A percentile compares a stretch with the other conserved stretches of the same genome.
Evolutionary conservation across 2,113 vertebrate genomes (phyloP).

Genomic region (Sclerurus mexicanus): DNA sequence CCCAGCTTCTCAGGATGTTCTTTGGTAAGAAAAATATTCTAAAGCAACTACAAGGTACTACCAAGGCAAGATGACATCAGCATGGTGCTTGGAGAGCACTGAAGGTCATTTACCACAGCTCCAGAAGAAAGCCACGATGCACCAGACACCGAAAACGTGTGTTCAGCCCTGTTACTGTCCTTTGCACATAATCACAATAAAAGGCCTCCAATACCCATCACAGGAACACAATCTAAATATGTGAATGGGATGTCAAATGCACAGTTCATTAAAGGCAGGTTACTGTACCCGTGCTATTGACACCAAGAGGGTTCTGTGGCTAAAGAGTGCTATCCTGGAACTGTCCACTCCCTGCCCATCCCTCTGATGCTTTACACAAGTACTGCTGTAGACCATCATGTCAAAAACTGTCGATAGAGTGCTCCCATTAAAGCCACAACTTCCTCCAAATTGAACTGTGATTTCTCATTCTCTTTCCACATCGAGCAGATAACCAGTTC

Average conservation of each 20-base stretch:
- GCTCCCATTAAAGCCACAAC: background rate
- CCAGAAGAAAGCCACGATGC: background rate
- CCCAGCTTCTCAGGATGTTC: background rate
- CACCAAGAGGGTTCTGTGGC: background rate
- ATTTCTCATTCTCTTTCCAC: background rate
- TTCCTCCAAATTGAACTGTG: background rate
- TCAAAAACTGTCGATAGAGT: background rate
- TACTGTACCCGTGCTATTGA: background rate
- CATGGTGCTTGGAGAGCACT: background rate
- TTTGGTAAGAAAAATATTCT: background rate
- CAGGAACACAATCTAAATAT: background rate
- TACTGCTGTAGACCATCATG: background rate
- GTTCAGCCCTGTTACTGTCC: background rate
- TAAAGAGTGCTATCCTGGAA: background rate
- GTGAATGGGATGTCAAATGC: background rate
- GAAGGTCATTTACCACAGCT: background rate
- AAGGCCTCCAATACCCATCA: background rate
- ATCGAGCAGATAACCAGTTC: background rate
- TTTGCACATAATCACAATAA: background rate
- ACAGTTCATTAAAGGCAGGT: background rate
- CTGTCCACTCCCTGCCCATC: background rate
- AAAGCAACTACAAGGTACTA: background rate
- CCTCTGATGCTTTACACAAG: background rate
- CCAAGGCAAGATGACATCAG: background rate
- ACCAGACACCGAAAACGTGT: rapidly evolving